Evolutionary conservation across 2,113 vertebrate species (phyloP), one percentile per base, ranked within the genome.

Genomic region (Hyla sarda): DNA sequence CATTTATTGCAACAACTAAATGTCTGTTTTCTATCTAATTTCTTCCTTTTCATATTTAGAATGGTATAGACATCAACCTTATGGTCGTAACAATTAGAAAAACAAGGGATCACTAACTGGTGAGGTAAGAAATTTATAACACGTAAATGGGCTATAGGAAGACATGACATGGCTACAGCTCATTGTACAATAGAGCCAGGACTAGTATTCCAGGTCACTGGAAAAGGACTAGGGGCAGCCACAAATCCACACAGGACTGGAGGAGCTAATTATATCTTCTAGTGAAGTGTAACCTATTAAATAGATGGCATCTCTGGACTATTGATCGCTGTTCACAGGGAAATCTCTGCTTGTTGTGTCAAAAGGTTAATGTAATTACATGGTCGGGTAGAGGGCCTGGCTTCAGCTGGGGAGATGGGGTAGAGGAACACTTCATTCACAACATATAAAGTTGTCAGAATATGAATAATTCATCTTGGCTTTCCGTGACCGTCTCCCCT

Each of bases 291-390:
- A 94, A 92, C 92, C 89, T 91, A 92, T 94, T 94, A 94, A 94
- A 94, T 90, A 94, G 92, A 94, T 92, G 92, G 88, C 92, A 93
- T 92, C 93, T 94, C 93, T 94, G 92, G 92, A 92, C 93, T 95
- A 96, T 95, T 95, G 95, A 96, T 96, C 87, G 89, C 89, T 91
- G 91, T 73, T 84, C 93, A 92, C 92, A 94, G 94, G 94, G 94
- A 95, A 94, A 93, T 90, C 94, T 95, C 94, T 93, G 94, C 94
- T 93, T 95, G 94, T 95, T 90, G 92, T 94, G 95, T 94, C 93
- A 93, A 91, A 90, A 94, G 95, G 95, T 96, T 95, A 96, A 96
- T 95, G 94, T 93, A 94, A 95, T 96, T 96, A 95, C 94, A 96
- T 95, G 94, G 94, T 91, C 88, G 91, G 94, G 93, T 93, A 93